A percentile compares a stretch with the other conserved stretches of the same genome.
These are phyloP conservation scores for Busseola fusca DNA, from an alignment of 2,888 invertebrate genomes.

Conservation along the genomic window DNA sequence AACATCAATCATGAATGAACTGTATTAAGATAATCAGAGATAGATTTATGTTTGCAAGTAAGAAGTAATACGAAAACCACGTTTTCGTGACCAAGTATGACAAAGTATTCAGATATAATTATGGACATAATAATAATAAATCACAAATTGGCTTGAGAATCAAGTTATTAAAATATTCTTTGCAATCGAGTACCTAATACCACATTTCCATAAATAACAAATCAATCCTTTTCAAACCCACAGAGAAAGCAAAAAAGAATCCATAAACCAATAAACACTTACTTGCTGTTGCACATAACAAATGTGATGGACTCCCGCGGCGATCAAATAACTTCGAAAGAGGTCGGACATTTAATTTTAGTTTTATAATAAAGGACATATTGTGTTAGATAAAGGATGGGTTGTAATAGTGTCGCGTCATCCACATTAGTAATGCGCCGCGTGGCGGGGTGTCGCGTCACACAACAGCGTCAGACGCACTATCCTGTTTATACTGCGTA, in stretches of 20 bases:
- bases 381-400: constrained; percentile 87
- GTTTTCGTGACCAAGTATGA: constrained; percentile 27
- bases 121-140: constrained; percentile 36
- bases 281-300: constrained; percentile 75
- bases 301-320: constrained; percentile 84
- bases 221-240: constrained; percentile 75
- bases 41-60: constrained; percentile 38
- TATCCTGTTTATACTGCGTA: constrained; percentile 62
- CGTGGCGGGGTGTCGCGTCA: constrained; percentile 81
- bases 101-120: constrained; percentile 26
- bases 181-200: constrained; percentile 61
- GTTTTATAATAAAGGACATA: constrained; percentile 87
- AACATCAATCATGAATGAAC: constrained; percentile 57
- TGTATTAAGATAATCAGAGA: constrained; percentile 54
- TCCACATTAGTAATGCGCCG: constrained; percentile 83
- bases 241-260: constrained; percentile 73
- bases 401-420: constrained; percentile 87
- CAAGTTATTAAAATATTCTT: constrained; percentile 59
- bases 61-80: constrained; percentile 32
- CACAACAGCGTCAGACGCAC: constrained; percentile 62
- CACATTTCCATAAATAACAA: constrained; percentile 72
- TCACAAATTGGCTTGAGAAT: constrained; percentile 48
- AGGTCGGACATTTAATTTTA: constrained; percentile 84
- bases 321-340: constrained; percentile 83
- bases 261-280: constrained; percentile 83